phyloP scores from a whole-genome alignment of 2,797 vertebrate species.

The Squalus acanthias region DNA sequence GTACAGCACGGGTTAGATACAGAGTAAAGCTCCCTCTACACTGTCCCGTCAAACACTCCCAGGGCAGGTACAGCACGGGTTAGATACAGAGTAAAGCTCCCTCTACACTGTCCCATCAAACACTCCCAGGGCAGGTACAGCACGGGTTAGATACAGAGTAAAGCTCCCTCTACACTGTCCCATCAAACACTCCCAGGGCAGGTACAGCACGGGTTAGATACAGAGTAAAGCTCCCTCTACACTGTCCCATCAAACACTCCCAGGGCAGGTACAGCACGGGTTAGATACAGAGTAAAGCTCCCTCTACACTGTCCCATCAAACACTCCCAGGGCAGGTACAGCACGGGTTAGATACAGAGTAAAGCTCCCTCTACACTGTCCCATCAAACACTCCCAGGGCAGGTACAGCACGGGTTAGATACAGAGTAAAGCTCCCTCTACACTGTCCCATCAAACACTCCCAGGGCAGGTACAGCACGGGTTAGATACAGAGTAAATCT shows the following conservation, averaged over 20 bases:
- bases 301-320: not conserved
- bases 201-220: not conserved
- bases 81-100: too few species aligned
- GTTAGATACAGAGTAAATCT: too few species aligned
- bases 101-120: too few species aligned
- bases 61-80: too few species aligned
- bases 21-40: too few species aligned
- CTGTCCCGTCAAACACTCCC: too few species aligned
- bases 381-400: not conserved
- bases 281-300: too few species aligned
- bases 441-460: too few species aligned
- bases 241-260: not conserved
- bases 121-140: not conserved
- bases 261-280: not conserved
- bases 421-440: not conserved
- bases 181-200: not conserved
- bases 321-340: not conserved
- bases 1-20: too few species aligned
- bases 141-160: not conserved
- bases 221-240: not conserved
- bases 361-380: not conserved
- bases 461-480: too few species aligned
- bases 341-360: not conserved
- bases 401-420: not conserved
- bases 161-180: not conserved